Base-by-base conservation (phyloP, 2,888 invertebrate genomes). In the Vandiemenella viatica region DNA sequence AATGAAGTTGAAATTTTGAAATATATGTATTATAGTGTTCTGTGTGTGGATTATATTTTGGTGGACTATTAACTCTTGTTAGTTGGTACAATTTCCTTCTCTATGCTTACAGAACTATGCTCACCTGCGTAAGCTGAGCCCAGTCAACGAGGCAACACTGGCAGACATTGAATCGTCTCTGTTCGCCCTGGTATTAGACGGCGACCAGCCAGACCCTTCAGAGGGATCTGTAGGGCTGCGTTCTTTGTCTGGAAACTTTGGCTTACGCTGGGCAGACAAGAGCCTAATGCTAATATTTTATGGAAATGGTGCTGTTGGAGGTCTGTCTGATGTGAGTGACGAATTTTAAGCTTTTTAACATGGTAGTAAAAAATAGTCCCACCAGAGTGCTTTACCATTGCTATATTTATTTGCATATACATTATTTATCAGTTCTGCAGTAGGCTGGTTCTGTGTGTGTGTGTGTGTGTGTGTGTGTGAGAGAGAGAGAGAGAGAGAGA, bases 261-360 rank as follows among this genome's bases (percentile, higher is more conserved):
- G 63, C 15, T 71, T 73, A 49, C 67, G 72, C 22, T 79, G 77
- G 77, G 71, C 70, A 37, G 79, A 79, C 61, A 76, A 76, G 56
- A 69, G 73, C 45, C 62, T 73, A 42, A 62, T 63, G 5, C 56
- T 69, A 17, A 58, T 73, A 4, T 60, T 64, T 48, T 75, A 65
- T 55, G 67, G 66, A 41, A 77, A 73, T 62, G 76, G 77, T 6
- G 61, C 65, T 38, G 60, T 67, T 22, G 65, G 67, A 1, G 67
- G 66, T 15, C 65, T 70, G 51, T 73, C 72, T 56, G 78, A 78
- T 62, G 76, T 76, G 64, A 64, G 65, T 58, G n/a, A n/a, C n/a
- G n/a, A n/a, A n/a, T n/a, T n/a, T n/a, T 42, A 58, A 13, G 18
- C 37, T 49, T 41, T 48, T 40, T 43, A 40, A n/a, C n/a, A n/a